Conservation (phyloP, 2,888 invertebrate species). For the Hypolimnas misippus region DNA sequence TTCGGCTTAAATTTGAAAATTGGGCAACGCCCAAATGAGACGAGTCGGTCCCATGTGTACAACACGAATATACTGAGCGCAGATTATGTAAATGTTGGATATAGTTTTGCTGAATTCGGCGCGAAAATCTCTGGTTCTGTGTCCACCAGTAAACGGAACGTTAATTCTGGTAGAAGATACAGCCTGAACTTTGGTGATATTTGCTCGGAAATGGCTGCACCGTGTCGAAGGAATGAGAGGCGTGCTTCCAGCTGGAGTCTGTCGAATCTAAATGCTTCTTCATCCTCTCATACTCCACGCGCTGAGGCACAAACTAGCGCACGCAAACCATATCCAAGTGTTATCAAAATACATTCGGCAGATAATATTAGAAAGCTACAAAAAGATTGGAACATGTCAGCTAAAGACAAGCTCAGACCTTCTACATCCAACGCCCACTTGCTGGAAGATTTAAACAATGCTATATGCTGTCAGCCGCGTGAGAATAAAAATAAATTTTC, state of each 20-base stretch:
- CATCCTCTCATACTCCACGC: neutral
- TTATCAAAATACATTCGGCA: conserved; percentile 30
- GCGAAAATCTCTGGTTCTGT: conserved; percentile 11
- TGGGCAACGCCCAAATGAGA: neutral
- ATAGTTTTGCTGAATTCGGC: neutral
- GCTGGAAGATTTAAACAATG: conserved; percentile 3
- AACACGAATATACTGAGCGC: neutral
- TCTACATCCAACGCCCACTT: conserved; percentile 9
- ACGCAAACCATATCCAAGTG: conserved; percentile 11
- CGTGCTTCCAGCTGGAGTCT: conserved; percentile 35
- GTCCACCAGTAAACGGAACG: conserved; percentile 5
- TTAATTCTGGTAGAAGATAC: conserved; percentile 8
- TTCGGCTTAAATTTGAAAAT: neutral
- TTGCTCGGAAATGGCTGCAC: neutral
- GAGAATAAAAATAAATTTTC: conserved; percentile 17
- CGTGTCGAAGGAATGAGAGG: conserved; percentile 13
- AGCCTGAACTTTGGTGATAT: conserved; percentile 7
- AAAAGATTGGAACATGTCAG: neutral
- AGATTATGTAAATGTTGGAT: neutral
- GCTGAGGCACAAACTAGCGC: conserved; percentile 1
- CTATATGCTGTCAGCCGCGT: conserved; percentile 31
- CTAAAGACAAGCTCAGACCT: neutral
- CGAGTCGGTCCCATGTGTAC: neutral
- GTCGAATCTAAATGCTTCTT: conserved; percentile 19
- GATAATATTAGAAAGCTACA: conserved; percentile 30